Evolutionary conservation across 2,797 vertebrate species (phyloP), one percentile per base, ranked within the genome.

Genomic region (Xiphophorus birchmanni): DNA sequence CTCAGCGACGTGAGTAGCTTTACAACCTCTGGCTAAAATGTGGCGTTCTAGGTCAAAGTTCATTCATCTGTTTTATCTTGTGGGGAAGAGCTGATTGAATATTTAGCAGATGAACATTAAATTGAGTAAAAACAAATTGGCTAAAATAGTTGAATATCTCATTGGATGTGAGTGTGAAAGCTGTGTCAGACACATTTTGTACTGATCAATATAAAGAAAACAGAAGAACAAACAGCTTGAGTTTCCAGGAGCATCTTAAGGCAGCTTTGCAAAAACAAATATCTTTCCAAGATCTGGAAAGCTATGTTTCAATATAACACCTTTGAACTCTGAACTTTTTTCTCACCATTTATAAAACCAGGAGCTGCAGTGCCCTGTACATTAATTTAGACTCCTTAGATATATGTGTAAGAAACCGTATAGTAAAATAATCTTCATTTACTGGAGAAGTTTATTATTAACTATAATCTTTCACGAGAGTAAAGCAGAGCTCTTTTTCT

Each of bases 1-100:
- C 42, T 81, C 58, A 65, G 71, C 44, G 77, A 63, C 50, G 11
- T 86, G 74, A 90, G 91, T 87, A 87, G 80, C 35, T 58, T 65
- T 78, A 88, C 89, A 86, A 87, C 75, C 78, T 86, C 67, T 67
- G 50, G 21, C 73, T 40, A 23, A 78, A 75, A 65, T 8, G 52
- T 74, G 80, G 74, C 80, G 60, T 82, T 81, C 82, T 9, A 42
- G 35, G 52, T 32, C 23, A 7, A 42, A 42, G 13, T 52, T 7
- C 32, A n/a, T 37, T 15, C 21, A 74, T 18, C 32, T 23, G 17
- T 32, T 73, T 73, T 50, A 73, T 48, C 45, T 50, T 29, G 45
- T 37, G 29, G 45, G 15, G n/a, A 47, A 29, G 17, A 73, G 12
- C 7, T 48, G 7, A 74, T 35, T 10, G 18, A 3, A 74, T 74